A percentile compares a stretch with the other conserved stretches of the same genome.
Evolutionary conservation across 1,140 invertebrate genomes (phyloP).

Genomic region (Gyrodactylus salaris): DNA sequence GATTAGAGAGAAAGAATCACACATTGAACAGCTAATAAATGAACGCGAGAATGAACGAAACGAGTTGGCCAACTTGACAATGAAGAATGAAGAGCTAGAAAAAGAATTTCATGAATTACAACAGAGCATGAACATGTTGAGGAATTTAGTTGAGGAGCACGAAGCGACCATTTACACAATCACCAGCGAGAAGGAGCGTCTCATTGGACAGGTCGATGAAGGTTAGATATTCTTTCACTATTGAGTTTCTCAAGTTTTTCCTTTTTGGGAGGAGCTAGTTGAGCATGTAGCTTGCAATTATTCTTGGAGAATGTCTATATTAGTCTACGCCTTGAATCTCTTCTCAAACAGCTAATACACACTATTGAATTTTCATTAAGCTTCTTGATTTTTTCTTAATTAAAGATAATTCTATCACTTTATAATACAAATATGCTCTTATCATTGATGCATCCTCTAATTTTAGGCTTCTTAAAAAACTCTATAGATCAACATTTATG

Average conservation of each 20-base stretch:
- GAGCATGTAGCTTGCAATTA: too few species aligned
- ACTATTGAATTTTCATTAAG: too few species aligned
- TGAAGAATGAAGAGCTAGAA: neutral
- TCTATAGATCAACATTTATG: too few species aligned
- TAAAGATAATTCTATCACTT: too few species aligned
- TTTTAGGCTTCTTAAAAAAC: too few species aligned
- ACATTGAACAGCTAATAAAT: constrained; percentile 3
- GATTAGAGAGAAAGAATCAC: constrained; percentile 1
- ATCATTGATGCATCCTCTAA: too few species aligned
- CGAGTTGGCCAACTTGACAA: neutral
- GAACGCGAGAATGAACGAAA: neutral
- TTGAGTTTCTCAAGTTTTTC: neutral
- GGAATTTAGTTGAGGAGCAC: neutral
- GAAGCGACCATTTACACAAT: neutral
- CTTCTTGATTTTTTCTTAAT: too few species aligned
- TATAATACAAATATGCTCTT: too few species aligned
- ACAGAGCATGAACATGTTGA: neutral
- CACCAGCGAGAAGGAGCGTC: neutral
- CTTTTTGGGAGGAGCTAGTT: too few species aligned
- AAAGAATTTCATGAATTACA: neutral
- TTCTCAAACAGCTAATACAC: too few species aligned
- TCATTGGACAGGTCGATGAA: neutral
- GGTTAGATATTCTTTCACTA: neutral
- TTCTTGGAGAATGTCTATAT: too few species aligned
- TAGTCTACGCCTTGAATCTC: too few species aligned